Evolutionary conservation across 2,888 invertebrate genomes (phyloP), one percentile per base, ranked within the genome.

Genomic region (Melipona bicolor): DNA sequence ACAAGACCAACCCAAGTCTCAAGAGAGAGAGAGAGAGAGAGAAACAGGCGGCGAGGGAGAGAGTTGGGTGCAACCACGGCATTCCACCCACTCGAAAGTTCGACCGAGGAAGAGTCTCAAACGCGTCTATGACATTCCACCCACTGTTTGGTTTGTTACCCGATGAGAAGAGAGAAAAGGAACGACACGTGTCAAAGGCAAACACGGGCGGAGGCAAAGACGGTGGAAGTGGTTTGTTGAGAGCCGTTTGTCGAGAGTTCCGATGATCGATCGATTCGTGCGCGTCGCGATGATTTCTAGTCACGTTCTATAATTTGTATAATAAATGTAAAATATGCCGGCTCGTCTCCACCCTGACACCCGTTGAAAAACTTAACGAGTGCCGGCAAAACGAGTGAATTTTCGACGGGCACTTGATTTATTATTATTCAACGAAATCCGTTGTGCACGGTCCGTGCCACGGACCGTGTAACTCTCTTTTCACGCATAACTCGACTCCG

Each of bases 61-160:
- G 81, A 86, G 83, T 54, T 71, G 64, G 79, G 65, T 80, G 84
- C 84, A 86, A 87, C 87, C 64, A 67, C 74, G 73, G 77, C 77
- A 89, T 90, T 90, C 89, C 90, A 89, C 90, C 90, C 90, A 90
- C 90, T 82, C 89, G 49, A 84, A 43, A 52, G 59, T 56, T 56
- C 49, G 69, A 19, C 36, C 70, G 56, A 17, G 36, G 59, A 71
- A 59, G 69, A 32, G 56, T 24, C 27, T 68, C 71, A 79, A 80
- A 56, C 65, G 81, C 73, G 87, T 81, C 87, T 83, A 85, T 79
- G 83, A 85, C 83, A 83, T 89, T 88, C 88, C 90, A 88, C 90
- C 88, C 87, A 88, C 90, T 84, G 80, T 85, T 81, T 83, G 79
- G 77, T 84, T 77, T 83, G 80, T 82, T 82, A 71, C 56, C 36